A percentile compares a stretch with the other conserved stretches of the same genome.
Evolutionary conservation across 1,140 invertebrate species (phyloP).

Genomic region (Elysia chlorotica): DNA sequence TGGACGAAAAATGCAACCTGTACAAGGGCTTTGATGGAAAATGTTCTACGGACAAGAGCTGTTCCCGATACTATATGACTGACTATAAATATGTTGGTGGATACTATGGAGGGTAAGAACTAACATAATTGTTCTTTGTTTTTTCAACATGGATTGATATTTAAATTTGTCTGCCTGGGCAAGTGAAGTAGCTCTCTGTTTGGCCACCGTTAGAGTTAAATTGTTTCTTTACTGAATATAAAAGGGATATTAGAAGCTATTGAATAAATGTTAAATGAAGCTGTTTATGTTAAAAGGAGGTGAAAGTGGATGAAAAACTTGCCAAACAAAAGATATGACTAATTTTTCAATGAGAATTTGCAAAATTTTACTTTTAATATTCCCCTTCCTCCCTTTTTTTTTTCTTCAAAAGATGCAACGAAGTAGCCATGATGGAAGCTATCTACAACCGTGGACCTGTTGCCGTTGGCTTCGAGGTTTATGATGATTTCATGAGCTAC

Average conservation of each 20-base stretch:
- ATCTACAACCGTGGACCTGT: conserved; percentile 66
- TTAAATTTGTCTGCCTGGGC: too few species aligned
- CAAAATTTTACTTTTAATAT: too few species aligned
- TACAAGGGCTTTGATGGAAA: conserved; percentile 60
- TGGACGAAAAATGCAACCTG: conserved; percentile 64
- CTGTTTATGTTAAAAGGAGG: too few species aligned
- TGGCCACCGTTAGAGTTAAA: neutral
- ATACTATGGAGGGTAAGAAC: conserved; percentile 62
- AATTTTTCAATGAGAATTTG: too few species aligned
- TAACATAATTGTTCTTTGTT: too few species aligned
- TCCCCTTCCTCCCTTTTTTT: neutral
- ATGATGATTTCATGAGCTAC: conserved; percentile 59
- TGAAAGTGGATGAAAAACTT: too few species aligned
- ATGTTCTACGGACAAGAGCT: conserved; percentile 47
- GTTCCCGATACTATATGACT: conserved; percentile 61
- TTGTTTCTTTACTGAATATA: neutral
- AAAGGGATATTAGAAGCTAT: neutral
- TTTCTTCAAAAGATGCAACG: conserved; percentile 63
- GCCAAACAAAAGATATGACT: too few species aligned
- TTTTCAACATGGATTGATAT: too few species aligned
- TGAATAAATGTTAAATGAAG: too few species aligned
- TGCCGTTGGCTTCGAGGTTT: conserved; percentile 66
- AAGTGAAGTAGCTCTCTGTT: neutral
- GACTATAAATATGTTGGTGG: conserved; percentile 65
- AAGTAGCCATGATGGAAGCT: conserved; percentile 64